Base-by-base conservation (phyloP, 1,140 invertebrate species). In the Frieseomelitta varia region DNA sequence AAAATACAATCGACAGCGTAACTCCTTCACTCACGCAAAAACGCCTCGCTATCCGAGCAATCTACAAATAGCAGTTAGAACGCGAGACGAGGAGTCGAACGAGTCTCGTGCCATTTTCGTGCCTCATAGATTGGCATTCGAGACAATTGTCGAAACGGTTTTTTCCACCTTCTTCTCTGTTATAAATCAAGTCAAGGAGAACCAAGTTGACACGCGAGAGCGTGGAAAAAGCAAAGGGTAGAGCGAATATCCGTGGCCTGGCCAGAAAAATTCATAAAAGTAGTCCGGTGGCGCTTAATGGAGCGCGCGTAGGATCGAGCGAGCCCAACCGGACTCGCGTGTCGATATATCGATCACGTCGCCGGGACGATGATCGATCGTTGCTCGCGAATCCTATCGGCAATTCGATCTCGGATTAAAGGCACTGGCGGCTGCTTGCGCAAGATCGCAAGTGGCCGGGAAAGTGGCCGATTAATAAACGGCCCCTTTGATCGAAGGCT, bases 321-420 rank as follows among this genome's bases (percentile, higher is more conserved):
- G 76, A 51, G 51, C 24, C 47, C n/a, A 34, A 17, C 24, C 56
- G 51, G 30, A 68, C 39, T 47, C 17, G 55, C 19, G 75, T 71
- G 78, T 77, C 86, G 78, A 78, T 77, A 68, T 88, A 88, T 88
- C 87, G 87, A 88, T 88, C 87, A 85, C 79, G 86, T 85, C 79
- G 69, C 27, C 51, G 51, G 39, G 39, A 53, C 83, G 85, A 91
- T 92, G 90, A 92, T 91, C 90, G 91, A 92, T 92, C 80, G 86
- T 71, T 47, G 58, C 86, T 69, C 81, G 81, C 73, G 83, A 91
- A 89, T 87, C 80, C 85, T 91, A 92, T 92, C 91, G 72, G 75
- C 71, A 83, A 92, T 85, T 87, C 79, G 85, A 92, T 92, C 91
- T 86, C 68, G 82, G 74, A 87, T 89, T 88, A 89, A 89, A 88